Evolutionary conservation across 2,113 vertebrate species (phyloP), one percentile per base, ranked within the genome.

Genomic region (Myanophis thanlyinensis): DNA sequence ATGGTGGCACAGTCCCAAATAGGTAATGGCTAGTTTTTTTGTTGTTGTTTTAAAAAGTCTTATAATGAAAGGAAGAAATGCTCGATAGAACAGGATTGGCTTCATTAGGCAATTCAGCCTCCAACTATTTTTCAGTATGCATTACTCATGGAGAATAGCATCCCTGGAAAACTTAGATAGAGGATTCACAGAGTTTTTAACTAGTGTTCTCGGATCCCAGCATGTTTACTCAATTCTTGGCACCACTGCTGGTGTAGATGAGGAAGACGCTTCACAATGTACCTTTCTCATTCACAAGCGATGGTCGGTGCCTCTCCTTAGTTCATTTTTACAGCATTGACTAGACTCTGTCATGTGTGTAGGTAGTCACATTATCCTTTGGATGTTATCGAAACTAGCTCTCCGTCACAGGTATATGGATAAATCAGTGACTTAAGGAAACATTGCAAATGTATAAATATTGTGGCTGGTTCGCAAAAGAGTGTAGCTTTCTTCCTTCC

Each of bases 1-100:
- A 98, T 99, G 98, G 98, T 99, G 52, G 98, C 98, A 11, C 98
- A 99, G 92, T 99, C 98, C 89, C 98, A 99, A 97, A 99, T 99
- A 95, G 98, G 98, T 99, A 97, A 97, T 95, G 3, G 3, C 35
- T 67, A 15, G n/a, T 30, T 8, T 40, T 40, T 53, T 18, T 91
- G 3, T 5, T n/a, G 52, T 40, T 11, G 85, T 18, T 47, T 47
- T 27, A 2, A 59, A n/a, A 35, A 18, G 13, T 53, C 35, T 84
- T 25, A 20, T 15, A 20, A 87, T 53, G 20, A 56, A 54, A 53
- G 44, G 25, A 86, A 30, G 85, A 86, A 86, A 86, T 86, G 85
- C 47, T 49, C 3, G 47, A 47, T 25, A 49, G 2, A 49, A 40
- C 35, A 40, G 35, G 18, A 80, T 18, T 80, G 73, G 15, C 8